phyloP scores from a whole-genome alignment of 2,888 invertebrate species.

The Brassicogethes aeneus region DNA sequence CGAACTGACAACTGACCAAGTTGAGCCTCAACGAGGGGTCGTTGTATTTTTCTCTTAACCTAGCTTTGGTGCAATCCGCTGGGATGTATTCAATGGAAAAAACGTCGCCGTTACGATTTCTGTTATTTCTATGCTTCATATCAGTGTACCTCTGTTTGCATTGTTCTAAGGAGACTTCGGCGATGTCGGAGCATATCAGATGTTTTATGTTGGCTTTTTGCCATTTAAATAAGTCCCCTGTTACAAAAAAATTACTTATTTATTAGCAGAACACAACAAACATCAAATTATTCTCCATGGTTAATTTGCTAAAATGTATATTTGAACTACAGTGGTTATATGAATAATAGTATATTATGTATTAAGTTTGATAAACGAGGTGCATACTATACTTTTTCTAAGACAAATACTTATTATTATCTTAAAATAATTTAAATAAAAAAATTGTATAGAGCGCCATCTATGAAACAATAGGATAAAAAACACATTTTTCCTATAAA shows the following conservation, averaged over 20 bases:
- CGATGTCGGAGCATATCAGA: slow-evolving; percentile 88
- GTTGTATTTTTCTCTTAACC: slow-evolving; percentile 65
- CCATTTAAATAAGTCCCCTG: slow-evolving; percentile 92
- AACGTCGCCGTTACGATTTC: slow-evolving; percentile 36
- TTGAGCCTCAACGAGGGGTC: slow-evolving; percentile 76
- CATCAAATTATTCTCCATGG: too few species aligned
- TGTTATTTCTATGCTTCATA: slow-evolving; percentile 39
- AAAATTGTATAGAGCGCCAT: too few species aligned
- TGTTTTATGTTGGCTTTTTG: slow-evolving; percentile 70
- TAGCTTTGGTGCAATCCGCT: slow-evolving; percentile 84
- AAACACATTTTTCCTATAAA: too few species aligned
- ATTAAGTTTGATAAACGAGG: too few species aligned
- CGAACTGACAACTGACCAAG: slow-evolving; percentile 94
- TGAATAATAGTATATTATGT: too few species aligned
- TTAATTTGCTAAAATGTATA: too few species aligned
- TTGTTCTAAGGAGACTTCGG: slow-evolving; percentile 84
- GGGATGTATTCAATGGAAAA: slow-evolving; percentile 86
- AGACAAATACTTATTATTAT: too few species aligned
- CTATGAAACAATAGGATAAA: too few species aligned
- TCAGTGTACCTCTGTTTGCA: slow-evolving; percentile 77
- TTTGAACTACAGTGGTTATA: too few species aligned
- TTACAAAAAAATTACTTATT: too few species aligned
- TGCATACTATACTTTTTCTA: too few species aligned
- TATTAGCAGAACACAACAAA: not conserved
- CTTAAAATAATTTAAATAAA: too few species aligned